phyloP scores from a whole-genome alignment of 2,113 vertebrate species.

The human region GRCh38 chr7:145361501-145362000 shows the following conservation, averaged over 20 bases:
- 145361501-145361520: too few species aligned
- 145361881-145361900: too few species aligned
- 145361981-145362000: neutral
- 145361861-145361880: neutral
- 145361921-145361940: neutral
- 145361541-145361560: too few species aligned
- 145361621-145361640: neutral
- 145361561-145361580: too few species aligned
- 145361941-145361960: neutral
- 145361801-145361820: neutral
- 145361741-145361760: neutral
- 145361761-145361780: neutral
- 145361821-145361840: neutral
- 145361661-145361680: neutral
- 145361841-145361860: neutral
- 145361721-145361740: neutral
- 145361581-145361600: neutral
- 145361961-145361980: neutral
- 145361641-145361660: neutral
- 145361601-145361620: neutral
- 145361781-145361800: neutral
- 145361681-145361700: neutral
- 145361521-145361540: too few species aligned
- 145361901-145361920: neutral
- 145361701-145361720: neutral